Evolutionary conservation across 1,140 invertebrate genomes (phyloP).

Genomic region (Psix sp.): DNA sequence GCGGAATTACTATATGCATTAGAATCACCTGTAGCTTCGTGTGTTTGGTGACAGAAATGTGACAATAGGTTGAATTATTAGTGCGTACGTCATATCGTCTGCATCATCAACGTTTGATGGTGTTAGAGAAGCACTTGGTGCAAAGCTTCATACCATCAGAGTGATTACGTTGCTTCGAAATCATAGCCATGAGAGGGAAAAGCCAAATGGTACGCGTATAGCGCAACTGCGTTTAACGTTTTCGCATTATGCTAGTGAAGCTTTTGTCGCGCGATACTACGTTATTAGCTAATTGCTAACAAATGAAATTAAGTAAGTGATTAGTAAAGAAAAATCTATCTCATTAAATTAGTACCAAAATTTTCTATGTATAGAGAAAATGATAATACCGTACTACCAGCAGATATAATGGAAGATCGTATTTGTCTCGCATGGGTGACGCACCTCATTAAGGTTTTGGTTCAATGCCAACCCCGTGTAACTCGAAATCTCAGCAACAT

Average conservation of each 20-base stretch:
- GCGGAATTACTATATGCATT: constrained; percentile 25
- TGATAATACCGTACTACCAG: no score
- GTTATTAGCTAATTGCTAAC: constrained; percentile 51
- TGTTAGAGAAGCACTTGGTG: constrained; percentile 64
- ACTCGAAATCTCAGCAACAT: constrained; percentile 57
- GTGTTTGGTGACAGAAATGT: constrained; percentile 64
- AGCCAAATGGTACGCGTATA: constrained; percentile 60
- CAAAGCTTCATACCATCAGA: constrained; percentile 73
- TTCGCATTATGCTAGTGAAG: constrained; percentile 38
- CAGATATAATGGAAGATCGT: constrained; percentile 22
- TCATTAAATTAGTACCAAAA: no score
- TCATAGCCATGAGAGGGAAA: constrained; percentile 62
- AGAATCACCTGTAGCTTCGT: constrained; percentile 69
- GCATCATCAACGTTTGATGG: constrained; percentile 74
- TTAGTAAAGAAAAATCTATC: no score
- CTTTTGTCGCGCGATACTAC: constrained; percentile 40
- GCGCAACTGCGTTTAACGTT: constrained; percentile 34
- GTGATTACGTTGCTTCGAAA: constrained; percentile 75
- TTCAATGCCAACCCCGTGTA: constrained; percentile 65
- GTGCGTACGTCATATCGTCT: constrained; percentile 72
- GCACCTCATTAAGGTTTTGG: constrained; percentile 70
- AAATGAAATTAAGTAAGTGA: no score
- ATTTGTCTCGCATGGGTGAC: constrained; percentile 47
- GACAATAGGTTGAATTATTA: constrained; percentile 74
- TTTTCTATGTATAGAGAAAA: no score